Evolutionary conservation across 2,113 vertebrate species (phyloP), one percentile per base, ranked within the genome.

Genomic region (Tychaedon coryphoeus): DNA sequence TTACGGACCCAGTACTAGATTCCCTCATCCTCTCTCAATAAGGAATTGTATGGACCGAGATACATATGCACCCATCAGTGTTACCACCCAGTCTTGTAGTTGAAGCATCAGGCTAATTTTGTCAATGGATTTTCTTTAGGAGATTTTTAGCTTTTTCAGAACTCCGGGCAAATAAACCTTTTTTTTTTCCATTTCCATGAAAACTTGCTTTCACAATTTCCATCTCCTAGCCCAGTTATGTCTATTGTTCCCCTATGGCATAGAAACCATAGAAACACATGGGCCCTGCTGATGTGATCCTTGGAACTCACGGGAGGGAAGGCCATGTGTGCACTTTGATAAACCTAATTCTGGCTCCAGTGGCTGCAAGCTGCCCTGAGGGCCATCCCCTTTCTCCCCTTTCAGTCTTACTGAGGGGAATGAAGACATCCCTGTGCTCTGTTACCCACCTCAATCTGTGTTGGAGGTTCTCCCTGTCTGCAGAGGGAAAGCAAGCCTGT

Each of bases 51-150:
- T 8, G 24, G 34, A 58, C 72, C 50, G 48, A 89, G 84, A 74
- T 26, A 47, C 16, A 26, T 0, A 0, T 14, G 29, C 31, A 38
- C 26, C 11, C 0, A 28, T 72, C 26, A 43, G 36, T 38, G 23
- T 34, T 67, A 38, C 29, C 34, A 71, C n/a, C 29, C 17, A 31
- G 47, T n/a, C 53, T 74, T 69, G 61, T 66, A 78, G 19, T 3
- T 43, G 53, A 87, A 67, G 36, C 33, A 69, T 12, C 0, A 1
- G 40, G 36, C 13, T 64, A n/a, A 53, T 78, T 78, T 34, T 91
- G 29, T 43, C 45, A 60, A 18, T 56, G 29, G 19, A 61, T 72
- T 85, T 74, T 58, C 73, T 81, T 43, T 33, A 15, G 36, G 12
- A 87, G 42, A 29, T 54, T 73, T 72, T 65, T 60, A 82, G 56